A percentile compares a stretch with the other conserved stretches of the same genome.
Evolutionary conservation across 2,888 invertebrate species (phyloP).

Genomic region (Lapara coniferarum): DNA sequence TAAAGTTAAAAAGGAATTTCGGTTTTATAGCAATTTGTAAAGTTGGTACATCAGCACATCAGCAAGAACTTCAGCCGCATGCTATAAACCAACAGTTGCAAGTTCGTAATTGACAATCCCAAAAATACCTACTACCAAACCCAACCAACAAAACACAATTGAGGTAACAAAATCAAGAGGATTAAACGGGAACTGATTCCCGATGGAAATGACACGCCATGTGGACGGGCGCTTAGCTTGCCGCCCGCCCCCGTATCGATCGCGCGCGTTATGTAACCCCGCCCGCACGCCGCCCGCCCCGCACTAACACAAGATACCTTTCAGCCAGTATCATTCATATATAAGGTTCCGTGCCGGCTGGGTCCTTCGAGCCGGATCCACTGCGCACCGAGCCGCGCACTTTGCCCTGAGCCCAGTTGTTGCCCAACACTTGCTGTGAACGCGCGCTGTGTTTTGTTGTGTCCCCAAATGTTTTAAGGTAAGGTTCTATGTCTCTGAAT

Average conservation of each 20-base stretch:
- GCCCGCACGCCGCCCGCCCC: constrained; percentile 46
- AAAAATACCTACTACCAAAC: not conserved
- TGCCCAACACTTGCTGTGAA: constrained; percentile 49
- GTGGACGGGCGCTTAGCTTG: constrained; percentile 55
- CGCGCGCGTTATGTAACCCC: constrained; percentile 71
- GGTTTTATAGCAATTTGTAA: no score
- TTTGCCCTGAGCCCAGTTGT: constrained; percentile 61
- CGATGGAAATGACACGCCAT: constrained; percentile 49
- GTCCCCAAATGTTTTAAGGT: constrained; percentile 75
- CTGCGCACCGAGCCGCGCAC: constrained; percentile 64
- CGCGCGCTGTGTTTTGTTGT: constrained; percentile 66
- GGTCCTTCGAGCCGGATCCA: constrained; percentile 35
- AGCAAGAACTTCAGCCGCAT: no score
- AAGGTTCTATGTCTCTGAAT: constrained; percentile 40
- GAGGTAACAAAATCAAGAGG: constrained; percentile 47
- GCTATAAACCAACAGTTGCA: no score
- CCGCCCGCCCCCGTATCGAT: constrained; percentile 70
- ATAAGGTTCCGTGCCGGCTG: constrained; percentile 56
- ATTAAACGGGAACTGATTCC: constrained; percentile 43
- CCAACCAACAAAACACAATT: constrained; percentile 3
- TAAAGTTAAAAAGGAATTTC: no score
- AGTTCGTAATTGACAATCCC: no score
- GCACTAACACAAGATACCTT: constrained; percentile 49
- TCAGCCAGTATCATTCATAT: constrained; percentile 64
- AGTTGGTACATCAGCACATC: no score